Conservation (phyloP, 2,113 vertebrate genomes). For the Ploceus nigricollis region DNA sequence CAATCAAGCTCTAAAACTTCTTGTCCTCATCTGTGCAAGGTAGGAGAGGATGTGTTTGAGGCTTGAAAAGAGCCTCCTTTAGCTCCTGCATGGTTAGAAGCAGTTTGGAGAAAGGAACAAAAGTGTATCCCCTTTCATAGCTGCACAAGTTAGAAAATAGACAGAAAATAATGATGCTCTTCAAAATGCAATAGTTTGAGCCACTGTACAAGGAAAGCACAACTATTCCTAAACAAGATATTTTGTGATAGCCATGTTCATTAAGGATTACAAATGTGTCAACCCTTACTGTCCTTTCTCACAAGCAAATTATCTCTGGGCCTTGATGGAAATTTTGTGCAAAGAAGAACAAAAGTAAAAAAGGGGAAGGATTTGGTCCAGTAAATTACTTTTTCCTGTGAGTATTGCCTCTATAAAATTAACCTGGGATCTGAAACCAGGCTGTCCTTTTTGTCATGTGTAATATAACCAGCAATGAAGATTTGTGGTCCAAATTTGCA, state of each 20-base stretch:
- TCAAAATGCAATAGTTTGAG: constrained; percentile 9
- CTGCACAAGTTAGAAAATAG: neutral
- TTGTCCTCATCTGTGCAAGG: neutral
- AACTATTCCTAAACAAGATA: neutral
- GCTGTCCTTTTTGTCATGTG: neutral
- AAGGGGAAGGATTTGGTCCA: neutral
- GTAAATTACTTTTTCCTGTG: neutral
- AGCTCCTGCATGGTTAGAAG: neutral
- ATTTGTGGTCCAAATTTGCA: constrained; percentile 5
- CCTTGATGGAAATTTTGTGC: neutral
- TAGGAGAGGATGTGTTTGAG: neutral
- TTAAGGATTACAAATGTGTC: neutral
- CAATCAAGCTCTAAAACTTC: neutral
- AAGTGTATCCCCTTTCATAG: neutral
- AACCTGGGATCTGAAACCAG: neutral
- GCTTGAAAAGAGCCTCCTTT: neutral
- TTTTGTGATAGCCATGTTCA: neutral
- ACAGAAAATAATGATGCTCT: constrained; percentile 14
- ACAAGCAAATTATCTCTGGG: neutral
- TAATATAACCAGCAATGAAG: neutral
- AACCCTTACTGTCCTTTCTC: neutral
- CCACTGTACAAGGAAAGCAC: neutral
- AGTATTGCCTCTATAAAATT: neutral
- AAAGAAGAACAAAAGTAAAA: neutral
- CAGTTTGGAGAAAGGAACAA: neutral